Evolutionary conservation across 2,888 invertebrate species (phyloP).

Genomic region (Creontiades dilutus): DNA sequence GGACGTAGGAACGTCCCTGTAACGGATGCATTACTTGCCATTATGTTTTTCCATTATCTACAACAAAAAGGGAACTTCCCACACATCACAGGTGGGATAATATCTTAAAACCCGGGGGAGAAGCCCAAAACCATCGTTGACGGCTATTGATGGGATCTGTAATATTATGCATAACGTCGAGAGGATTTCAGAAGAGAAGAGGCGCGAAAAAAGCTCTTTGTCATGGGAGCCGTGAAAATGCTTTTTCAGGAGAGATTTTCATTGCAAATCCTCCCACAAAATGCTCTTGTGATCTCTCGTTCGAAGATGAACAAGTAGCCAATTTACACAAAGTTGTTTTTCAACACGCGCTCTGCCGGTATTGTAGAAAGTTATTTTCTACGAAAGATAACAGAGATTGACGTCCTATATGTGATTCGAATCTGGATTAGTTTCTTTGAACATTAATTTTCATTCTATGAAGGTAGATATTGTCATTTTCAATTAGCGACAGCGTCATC

Average conservation of each 20-base stretch:
- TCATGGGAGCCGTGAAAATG: not conserved
- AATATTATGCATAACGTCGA: constrained; percentile 21
- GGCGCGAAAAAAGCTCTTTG: not conserved
- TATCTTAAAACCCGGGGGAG: not conserved
- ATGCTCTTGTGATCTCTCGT: not conserved
- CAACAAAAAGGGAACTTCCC: not conserved
- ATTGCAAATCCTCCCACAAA: not conserved
- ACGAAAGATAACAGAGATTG: too few species aligned
- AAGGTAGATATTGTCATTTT: too few species aligned
- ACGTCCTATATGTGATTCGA: too few species aligned
- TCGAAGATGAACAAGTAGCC: not conserved
- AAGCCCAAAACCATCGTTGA: not conserved
- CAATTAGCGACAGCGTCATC: too few species aligned
- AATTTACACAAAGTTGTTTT: too few species aligned
- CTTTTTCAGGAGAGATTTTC: not conserved
- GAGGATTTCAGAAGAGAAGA: not conserved
- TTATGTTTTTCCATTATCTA: too few species aligned
- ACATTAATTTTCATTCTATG: too few species aligned
- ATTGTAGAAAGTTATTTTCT: too few species aligned
- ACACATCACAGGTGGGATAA: not conserved
- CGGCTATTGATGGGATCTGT: constrained; percentile 14
- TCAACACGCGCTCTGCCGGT: too few species aligned
- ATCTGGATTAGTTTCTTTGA: too few species aligned
- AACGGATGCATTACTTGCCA: too few species aligned
- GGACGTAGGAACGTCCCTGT: too few species aligned